phyloP scores from a whole-genome alignment of 2,113 vertebrate genomes.

The Paradoxurus hermaphroditus region DNA sequence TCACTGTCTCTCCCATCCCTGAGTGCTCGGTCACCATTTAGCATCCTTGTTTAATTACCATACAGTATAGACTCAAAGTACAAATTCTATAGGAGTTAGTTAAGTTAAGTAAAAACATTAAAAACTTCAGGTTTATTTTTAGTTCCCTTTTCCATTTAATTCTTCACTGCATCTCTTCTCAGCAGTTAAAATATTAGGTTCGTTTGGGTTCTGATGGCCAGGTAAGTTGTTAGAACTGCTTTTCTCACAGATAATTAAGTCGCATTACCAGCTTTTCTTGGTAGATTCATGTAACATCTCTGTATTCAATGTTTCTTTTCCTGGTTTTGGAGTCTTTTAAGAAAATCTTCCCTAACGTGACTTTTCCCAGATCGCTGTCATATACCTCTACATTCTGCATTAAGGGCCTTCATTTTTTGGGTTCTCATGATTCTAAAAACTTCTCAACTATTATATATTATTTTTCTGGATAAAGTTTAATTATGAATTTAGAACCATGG shows the following conservation, averaged over 20 bases:
- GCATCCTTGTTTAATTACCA: not conserved
- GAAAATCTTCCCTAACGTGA: not conserved
- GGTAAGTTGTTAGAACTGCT: not conserved
- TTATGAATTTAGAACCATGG: not conserved
- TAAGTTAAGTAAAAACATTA: not conserved
- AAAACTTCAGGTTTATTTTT: not conserved
- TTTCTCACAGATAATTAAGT: not conserved
- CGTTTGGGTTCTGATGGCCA: not conserved
- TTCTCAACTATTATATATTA: not conserved
- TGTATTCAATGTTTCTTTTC: not conserved
- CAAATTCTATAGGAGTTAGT: not conserved
- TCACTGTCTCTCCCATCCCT: not conserved
- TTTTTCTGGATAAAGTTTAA: not conserved
- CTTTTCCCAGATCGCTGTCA: not conserved
- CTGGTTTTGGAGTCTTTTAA: not conserved
- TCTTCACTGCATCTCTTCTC: not conserved
- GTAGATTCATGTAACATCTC: not conserved
- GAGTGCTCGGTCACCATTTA: not conserved
- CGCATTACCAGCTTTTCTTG: not conserved
- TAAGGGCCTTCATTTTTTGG: not conserved
- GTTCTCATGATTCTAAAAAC: not conserved
- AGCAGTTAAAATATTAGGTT: not conserved
- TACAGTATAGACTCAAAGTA: not conserved
- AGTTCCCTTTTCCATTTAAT: not conserved
- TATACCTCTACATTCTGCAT: not conserved